Base-by-base conservation (phyloP, 2,888 invertebrate species). In the Sceliomorpha sp. region DNA sequence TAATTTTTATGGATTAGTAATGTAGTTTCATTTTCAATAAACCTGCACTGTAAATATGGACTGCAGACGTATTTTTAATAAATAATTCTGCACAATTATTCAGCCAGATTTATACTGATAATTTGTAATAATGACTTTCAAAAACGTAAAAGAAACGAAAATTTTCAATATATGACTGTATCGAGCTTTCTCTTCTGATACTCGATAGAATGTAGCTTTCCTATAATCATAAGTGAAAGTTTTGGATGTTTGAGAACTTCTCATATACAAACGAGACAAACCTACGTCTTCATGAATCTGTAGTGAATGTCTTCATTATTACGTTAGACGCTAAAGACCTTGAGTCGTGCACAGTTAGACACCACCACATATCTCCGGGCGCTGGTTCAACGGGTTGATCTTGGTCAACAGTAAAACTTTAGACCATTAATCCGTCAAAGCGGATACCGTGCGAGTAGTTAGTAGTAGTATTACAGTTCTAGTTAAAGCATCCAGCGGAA, bases 381-480 rank as follows among this genome's bases (percentile, higher is more conserved):
- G 42, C 70, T 44, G 70, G 77, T 75, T 74, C 78, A 81, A 76
- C 55, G 71, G 84, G 86, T 86, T 87, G 86, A 87, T 88, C 86
- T 86, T 74, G 75, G 81, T 80, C 81, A 85, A 84, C 85, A 80
- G 86, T 27, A 72, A 78, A 88, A 86, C 74, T 86, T 83, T 85
- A 78, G 87, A 79, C 86, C 75, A 9, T 55, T 45, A 9, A 53
- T 60, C 37, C 27, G 14, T 27, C 13, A 27, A 29, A 45, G 17
- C 31, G 9, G 10, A 45, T 20, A 1, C 9, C 13, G 8, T 26
- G 9, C 10, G 8, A 1, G 26, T 1, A 26, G 26, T 26, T 26
- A 26, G 20, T 2, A 4, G 3, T 20, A 20, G 5, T 20, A 20
- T 5, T 4, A 20, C 3, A 20, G 3, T 20, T 20, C 5, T 2